phyloP scores from a whole-genome alignment of 92 coral and sea anemone genomes.

The Porites rus region DNA sequence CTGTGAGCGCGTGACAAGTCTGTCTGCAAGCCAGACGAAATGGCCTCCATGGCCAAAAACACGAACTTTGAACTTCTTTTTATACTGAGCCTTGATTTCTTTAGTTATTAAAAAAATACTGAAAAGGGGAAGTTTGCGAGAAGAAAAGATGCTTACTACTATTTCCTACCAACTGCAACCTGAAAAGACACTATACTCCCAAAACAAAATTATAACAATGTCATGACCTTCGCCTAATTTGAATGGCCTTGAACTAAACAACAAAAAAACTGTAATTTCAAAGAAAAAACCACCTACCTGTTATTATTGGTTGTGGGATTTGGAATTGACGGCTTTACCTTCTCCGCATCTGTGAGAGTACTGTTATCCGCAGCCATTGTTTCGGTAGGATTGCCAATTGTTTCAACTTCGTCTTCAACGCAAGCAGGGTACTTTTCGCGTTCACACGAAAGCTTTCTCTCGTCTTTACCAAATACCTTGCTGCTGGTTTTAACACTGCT shows the following conservation, averaged over 20 bases:
- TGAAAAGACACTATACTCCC: neutral
- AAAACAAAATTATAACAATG: slow-evolving; percentile 3
- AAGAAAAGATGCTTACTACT: neutral
- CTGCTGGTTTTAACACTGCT: slow-evolving; percentile 1
- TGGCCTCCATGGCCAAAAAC: slow-evolving; percentile 5
- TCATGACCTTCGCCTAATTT: slow-evolving; percentile 44
- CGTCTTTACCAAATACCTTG: slow-evolving; percentile 17
- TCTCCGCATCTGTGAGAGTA: neutral
- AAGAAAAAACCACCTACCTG: slow-evolving; percentile 21
- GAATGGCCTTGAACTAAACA: slow-evolving; percentile 28
- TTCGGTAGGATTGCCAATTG: neutral
- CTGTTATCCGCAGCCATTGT: neutral
- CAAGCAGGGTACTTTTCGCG: neutral
- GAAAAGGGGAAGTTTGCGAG: neutral
- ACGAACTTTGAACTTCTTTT: slow-evolving; percentile 26
- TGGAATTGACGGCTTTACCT: neutral
- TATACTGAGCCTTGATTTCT: neutral
- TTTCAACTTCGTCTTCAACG: slow-evolving; percentile 22
- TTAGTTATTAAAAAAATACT: neutral
- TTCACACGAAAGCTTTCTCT: slow-evolving; percentile 10
- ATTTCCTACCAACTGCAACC: slow-evolving; percentile 5
- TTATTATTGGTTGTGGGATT: neutral
- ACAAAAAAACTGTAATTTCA: neutral
- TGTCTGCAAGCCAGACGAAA: slow-evolving; percentile 25
- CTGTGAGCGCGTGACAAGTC: slow-evolving; percentile 37